These are phyloP conservation scores for Spilosoma lubricipeda DNA, from an alignment of 2,888 invertebrate species.

Conservation along the genomic window DNA sequence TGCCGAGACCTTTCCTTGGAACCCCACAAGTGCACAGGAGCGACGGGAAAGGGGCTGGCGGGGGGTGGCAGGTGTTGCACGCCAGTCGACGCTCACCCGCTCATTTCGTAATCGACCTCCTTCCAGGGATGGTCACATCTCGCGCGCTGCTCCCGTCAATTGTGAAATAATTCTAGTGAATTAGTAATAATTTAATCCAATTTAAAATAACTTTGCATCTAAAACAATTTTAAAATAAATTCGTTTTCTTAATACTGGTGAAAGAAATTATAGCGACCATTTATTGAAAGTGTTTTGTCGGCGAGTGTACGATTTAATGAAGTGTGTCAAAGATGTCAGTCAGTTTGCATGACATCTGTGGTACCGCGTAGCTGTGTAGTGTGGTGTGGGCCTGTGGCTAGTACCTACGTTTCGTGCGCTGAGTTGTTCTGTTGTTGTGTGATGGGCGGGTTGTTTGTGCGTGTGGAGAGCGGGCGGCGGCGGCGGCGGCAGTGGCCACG, in stretches of 20 bases:
- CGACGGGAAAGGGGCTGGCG: slow-evolving; percentile 40
- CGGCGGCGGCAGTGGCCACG: slow-evolving; percentile 61
- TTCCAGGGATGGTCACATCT: slow-evolving; percentile 51
- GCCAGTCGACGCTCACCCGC: slow-evolving; percentile 52
- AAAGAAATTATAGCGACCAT: background rate
- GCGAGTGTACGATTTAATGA: slow-evolving; percentile 20
- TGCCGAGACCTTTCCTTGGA: slow-evolving; percentile 62
- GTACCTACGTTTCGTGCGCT: slow-evolving; percentile 34
- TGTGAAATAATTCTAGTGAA: slow-evolving; percentile 14
- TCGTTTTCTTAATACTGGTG: background rate
- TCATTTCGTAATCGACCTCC: slow-evolving; percentile 68
- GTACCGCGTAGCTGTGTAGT: slow-evolving; percentile 25
- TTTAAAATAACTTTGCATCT: too few species aligned
- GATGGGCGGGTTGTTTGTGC: slow-evolving; percentile 59
- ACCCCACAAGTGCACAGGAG: slow-evolving; percentile 80
- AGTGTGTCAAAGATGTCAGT: slow-evolving; percentile 35
- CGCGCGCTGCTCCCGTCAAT: slow-evolving; percentile 19
- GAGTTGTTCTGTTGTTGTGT: slow-evolving; percentile 32
- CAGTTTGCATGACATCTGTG: slow-evolving; percentile 28
- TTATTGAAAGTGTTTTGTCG: slow-evolving; percentile 24
- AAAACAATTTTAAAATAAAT: slow-evolving; percentile 8
- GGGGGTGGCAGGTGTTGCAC: slow-evolving; percentile 75
- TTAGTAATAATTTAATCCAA: slow-evolving; percentile 11
- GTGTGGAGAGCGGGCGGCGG: slow-evolving; percentile 35
- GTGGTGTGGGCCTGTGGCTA: slow-evolving; percentile 21